Percentiles rank a stretch among this genome's conserved stretches.
Conservation (phyloP, 2,888 invertebrate genomes). For the Lottia gigantea region DNA sequence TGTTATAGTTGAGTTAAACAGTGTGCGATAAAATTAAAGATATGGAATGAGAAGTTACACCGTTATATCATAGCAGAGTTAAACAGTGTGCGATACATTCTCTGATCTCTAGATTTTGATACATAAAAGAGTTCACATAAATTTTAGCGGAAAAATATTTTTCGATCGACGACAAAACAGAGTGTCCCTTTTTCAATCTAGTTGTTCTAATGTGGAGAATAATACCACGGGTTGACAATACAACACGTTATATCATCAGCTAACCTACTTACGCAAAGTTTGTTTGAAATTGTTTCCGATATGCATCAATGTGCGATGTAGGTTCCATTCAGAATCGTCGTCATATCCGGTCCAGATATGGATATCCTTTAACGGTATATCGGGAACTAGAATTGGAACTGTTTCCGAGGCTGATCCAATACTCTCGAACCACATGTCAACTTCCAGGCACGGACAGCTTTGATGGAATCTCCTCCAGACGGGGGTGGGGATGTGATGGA, state of each 20-base stretch:
- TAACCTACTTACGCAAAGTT: constrained; percentile 41
- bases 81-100: too few species aligned
- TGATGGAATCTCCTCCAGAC: constrained; percentile 42
- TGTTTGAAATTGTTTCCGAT: constrained; percentile 35
- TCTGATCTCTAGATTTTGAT: too few species aligned
- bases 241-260: background rate
- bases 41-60: too few species aligned
- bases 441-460: constrained; percentile 45
- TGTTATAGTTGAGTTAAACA: too few species aligned
- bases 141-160: too few species aligned
- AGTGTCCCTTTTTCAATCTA: too few species aligned
- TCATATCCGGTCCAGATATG: constrained; percentile 59
- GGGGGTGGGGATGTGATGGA: constrained; percentile 43
- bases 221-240: too few species aligned
- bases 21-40: too few species aligned
- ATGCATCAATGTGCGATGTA: constrained; percentile 42
- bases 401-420: constrained; percentile 43
- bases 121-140: too few species aligned
- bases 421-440: constrained; percentile 54
- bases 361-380: constrained; percentile 48
- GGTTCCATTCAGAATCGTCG: constrained; percentile 49
- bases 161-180: too few species aligned
- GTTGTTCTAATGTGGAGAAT: too few species aligned
- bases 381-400: constrained; percentile 42
- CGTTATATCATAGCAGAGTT: too few species aligned